Percentiles rank a stretch among this genome's conserved stretches.
Conservation (phyloP, 2,797 vertebrate genomes). For the Rhinichthys osculus region DNA sequence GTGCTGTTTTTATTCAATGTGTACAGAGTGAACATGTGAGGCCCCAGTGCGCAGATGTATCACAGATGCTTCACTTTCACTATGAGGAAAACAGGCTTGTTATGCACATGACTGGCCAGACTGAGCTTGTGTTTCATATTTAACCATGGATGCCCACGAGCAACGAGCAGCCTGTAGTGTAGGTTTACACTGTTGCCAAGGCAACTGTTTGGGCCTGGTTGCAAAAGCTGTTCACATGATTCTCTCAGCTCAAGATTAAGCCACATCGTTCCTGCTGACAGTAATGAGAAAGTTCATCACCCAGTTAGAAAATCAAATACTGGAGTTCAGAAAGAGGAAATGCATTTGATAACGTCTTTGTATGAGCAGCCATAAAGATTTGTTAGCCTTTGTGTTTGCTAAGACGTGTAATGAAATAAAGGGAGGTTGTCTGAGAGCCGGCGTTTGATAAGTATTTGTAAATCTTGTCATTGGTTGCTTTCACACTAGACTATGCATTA, state of each 20-base stretch:
- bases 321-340: constrained; percentile 73
- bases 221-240: constrained; percentile 58
- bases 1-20: background rate
- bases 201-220: constrained; percentile 62
- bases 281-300: constrained; percentile 44
- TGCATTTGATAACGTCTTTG: constrained; percentile 58
- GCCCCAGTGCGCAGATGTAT: background rate
- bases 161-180: constrained; percentile 17
- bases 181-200: constrained; percentile 66
- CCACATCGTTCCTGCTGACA: constrained; percentile 31
- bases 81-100: constrained; percentile 45
- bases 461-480: background rate
- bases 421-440: constrained; percentile 13
- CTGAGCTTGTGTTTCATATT: constrained; percentile 49
- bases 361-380: constrained; percentile 68
- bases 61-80: constrained; percentile 9
- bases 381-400: constrained; percentile 68
- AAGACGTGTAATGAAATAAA: constrained; percentile 62
- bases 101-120: constrained; percentile 47
- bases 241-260: constrained; percentile 31
- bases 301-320: constrained; percentile 29
- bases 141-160: constrained; percentile 38
- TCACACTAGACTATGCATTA: background rate
- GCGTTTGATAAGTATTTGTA: background rate
- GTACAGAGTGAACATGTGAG: constrained; percentile 5